Evolutionary conservation across 2,888 invertebrate species (phyloP).

Genomic region (Drosophila phalerata): DNA sequence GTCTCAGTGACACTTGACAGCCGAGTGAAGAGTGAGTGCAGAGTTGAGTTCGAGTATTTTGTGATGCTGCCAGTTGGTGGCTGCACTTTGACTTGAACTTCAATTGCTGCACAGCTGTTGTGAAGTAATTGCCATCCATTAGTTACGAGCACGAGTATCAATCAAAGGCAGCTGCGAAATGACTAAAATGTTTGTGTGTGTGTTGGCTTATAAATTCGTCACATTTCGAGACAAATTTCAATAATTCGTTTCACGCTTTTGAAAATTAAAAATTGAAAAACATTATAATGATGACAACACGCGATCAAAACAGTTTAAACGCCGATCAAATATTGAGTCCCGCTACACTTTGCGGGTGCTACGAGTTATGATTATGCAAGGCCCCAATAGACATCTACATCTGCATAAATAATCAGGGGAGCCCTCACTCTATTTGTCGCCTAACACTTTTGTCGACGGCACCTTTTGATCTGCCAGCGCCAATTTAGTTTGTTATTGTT

Average conservation of each 20-base stretch:
- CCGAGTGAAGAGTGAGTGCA: slow-evolving; percentile 31
- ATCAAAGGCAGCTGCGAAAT: slow-evolving; percentile 23
- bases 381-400: slow-evolving; percentile 62
- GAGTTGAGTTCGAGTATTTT: slow-evolving; percentile 43
- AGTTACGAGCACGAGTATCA: slow-evolving; percentile 43
- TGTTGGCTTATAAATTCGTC: slow-evolving; percentile 27
- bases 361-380: slow-evolving; percentile 60
- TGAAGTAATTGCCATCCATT: slow-evolving; percentile 48
- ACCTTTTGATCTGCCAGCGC: slow-evolving; percentile 69
- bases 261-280: slow-evolving; percentile 39
- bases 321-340: slow-evolving; percentile 48
- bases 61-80: slow-evolving; percentile 27
- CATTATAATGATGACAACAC: slow-evolving; percentile 38
- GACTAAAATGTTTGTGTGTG: not conserved
- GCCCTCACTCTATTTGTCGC: slow-evolving; percentile 60
- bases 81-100: slow-evolving; percentile 31
- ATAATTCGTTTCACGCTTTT: slow-evolving; percentile 42
- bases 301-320: slow-evolving; percentile 70
- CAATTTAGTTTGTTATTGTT: slow-evolving; percentile 65
- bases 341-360: not conserved
- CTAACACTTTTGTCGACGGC: slow-evolving; percentile 73
- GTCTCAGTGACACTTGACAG: slow-evolving; percentile 44
- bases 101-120: slow-evolving; percentile 45
- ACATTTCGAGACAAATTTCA: slow-evolving; percentile 21
- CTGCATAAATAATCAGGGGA: slow-evolving; percentile 70